A percentile compares a stretch with the other conserved stretches of the same genome.
Conservation (phyloP, 1,140 invertebrate genomes). For the Acarapis woodi region DNA sequence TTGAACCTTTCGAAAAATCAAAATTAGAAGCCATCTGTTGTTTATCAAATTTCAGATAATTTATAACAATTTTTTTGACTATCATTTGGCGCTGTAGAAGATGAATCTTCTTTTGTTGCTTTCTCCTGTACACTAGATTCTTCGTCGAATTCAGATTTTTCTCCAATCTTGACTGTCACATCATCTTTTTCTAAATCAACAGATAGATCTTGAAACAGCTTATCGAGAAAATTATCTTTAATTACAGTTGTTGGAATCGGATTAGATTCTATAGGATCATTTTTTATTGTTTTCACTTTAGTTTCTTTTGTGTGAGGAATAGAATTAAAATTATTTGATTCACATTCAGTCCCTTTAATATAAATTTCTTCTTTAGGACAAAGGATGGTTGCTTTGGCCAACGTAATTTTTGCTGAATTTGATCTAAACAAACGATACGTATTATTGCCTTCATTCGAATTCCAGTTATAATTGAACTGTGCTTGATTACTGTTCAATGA, state of each 20-base stretch:
- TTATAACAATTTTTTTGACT: too few relatives aligned
- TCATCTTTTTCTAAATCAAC: background rate
- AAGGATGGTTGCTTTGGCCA: conserved; percentile 49
- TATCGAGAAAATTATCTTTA: too few relatives aligned
- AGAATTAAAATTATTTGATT: background rate
- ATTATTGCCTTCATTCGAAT: conserved; percentile 77
- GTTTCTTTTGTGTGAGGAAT: too few relatives aligned
- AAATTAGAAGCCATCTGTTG: too few relatives aligned
- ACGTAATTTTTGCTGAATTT: conserved; percentile 60
- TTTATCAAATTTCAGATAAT: too few relatives aligned
- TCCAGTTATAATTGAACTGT: conserved; percentile 63
- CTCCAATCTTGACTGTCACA: background rate
- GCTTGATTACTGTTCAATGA: conserved; percentile 22
- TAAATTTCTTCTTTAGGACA: conserved; percentile 50
- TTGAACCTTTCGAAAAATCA: too few relatives aligned
- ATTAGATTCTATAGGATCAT: too few relatives aligned
- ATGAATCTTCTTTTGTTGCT: too few relatives aligned
- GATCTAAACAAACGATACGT: conserved; percentile 80
- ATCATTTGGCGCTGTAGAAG: too few relatives aligned
- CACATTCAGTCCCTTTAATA: conserved; percentile 11
- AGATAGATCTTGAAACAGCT: background rate
- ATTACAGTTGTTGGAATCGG: too few relatives aligned
- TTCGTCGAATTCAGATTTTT: background rate
- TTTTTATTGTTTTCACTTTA: too few relatives aligned
- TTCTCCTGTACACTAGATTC: background rate